Evolutionary conservation across 2,113 vertebrate species (phyloP).

Genomic region (Arothron firmamentum): DNA sequence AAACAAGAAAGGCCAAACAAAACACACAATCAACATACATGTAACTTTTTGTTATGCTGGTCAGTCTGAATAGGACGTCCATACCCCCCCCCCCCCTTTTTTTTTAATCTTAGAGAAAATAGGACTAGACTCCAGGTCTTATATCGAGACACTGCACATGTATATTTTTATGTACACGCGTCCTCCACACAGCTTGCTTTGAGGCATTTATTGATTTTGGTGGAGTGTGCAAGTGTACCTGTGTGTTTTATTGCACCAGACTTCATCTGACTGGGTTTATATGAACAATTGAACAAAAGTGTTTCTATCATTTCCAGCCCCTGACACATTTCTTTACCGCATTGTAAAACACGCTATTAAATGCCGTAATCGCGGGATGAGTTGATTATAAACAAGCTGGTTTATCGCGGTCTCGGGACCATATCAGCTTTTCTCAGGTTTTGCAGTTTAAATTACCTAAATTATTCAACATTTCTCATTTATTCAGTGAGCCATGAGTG

Average conservation of each 20-base stretch:
- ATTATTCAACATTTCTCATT: no score
- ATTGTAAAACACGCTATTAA: slow-evolving; percentile 31
- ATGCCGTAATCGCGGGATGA: slow-evolving; percentile 9
- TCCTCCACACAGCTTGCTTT: slow-evolving; percentile 11
- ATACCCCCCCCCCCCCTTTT: no score
- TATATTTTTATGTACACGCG: not conserved
- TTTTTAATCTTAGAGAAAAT: slow-evolving; percentile 27
- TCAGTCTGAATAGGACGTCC: slow-evolving; percentile 11
- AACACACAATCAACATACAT: slow-evolving; percentile 57
- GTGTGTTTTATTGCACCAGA: slow-evolving; percentile 18
- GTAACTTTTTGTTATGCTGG: slow-evolving; percentile 29
- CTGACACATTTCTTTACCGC: slow-evolving; percentile 16
- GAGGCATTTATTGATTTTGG: slow-evolving; percentile 44
- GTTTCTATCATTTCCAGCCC: slow-evolving; percentile 8
- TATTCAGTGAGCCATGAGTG: no score
- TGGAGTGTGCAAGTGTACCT: slow-evolving; percentile 9
- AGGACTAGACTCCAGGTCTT: not conserved
- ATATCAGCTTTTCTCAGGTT: not conserved
- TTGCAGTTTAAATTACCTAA: not conserved
- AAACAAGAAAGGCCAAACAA: slow-evolving; percentile 49
- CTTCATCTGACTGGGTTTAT: slow-evolving; percentile 33
- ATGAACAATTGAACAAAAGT: slow-evolving; percentile 29
- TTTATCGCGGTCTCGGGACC: no score
- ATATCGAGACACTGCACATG: not conserved
- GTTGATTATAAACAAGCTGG: slow-evolving; percentile 1